Evolutionary conservation across 2,888 invertebrate species (phyloP).

Genomic region (Idaea biselata): DNA sequence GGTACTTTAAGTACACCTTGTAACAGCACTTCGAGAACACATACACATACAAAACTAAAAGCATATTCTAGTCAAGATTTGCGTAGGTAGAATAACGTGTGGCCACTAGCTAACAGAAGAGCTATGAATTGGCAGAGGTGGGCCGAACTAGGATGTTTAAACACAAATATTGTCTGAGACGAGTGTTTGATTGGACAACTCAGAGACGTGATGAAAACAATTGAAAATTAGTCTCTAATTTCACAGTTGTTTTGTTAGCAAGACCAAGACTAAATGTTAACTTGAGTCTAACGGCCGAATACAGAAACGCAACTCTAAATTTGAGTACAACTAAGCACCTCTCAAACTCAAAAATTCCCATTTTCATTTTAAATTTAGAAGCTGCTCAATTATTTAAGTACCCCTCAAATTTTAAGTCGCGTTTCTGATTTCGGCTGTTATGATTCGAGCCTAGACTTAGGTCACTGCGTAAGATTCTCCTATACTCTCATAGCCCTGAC

Average conservation of each 20-base stretch:
- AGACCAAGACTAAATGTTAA: conserved; percentile 3
- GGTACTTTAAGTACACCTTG: conserved; percentile 32
- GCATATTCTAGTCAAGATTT: not conserved
- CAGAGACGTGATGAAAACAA: conserved; percentile 22
- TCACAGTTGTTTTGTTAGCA: not conserved
- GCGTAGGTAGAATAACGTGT: not conserved
- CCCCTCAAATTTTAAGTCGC: no score
- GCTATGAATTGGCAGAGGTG: conserved; percentile 17
- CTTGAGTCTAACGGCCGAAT: no score
- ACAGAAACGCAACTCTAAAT: no score
- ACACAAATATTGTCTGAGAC: conserved; percentile 24
- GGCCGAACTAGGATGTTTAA: conserved; percentile 24
- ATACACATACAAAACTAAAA: not conserved
- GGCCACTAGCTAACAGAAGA: conserved; percentile 5
- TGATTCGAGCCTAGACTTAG: no score
- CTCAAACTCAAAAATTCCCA: no score
- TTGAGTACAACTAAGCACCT: no score
- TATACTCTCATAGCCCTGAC: no score
- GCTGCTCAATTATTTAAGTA: no score
- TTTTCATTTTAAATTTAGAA: no score
- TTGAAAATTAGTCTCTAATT: conserved; percentile 1
- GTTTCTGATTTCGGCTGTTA: no score
- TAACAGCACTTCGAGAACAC: conserved; percentile 11
- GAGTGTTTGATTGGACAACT: conserved; percentile 20
- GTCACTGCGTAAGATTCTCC: no score